Percentiles rank a stretch among this genome's conserved stretches.
Conservation (phyloP, 2,888 invertebrate genomes). For the Ormyrus rosae region DNA sequence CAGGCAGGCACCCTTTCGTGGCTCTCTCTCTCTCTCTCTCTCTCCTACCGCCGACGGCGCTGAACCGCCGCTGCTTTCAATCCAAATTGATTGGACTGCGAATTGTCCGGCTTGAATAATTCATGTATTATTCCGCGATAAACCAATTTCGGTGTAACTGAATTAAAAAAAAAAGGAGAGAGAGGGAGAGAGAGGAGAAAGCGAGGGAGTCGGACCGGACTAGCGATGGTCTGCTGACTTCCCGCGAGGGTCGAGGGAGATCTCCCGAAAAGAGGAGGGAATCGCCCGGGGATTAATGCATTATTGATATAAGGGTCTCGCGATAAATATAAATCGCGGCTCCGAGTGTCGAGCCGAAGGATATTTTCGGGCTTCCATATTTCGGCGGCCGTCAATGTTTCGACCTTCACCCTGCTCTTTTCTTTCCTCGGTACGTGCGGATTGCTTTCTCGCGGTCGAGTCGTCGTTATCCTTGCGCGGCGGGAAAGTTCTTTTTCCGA, state of each 20-base stretch:
- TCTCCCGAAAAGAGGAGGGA: constrained; percentile 13
- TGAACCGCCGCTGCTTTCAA: constrained; percentile 59
- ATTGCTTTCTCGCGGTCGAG: not conserved
- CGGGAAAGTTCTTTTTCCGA: no score
- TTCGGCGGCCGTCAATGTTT: constrained; percentile 9
- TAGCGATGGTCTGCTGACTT: constrained; percentile 14
- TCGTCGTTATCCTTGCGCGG: not conserved
- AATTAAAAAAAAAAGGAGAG: constrained; percentile 39
- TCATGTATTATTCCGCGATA: constrained; percentile 72
- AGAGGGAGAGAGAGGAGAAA: not conserved
- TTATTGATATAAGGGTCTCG: constrained; percentile 50
- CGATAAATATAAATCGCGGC: constrained; percentile 53
- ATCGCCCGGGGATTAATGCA: constrained; percentile 43
- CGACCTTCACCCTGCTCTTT: not conserved
- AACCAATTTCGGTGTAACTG: constrained; percentile 69
- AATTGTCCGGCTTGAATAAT: constrained; percentile 72
- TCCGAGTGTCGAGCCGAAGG: constrained; percentile 7
- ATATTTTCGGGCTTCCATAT: constrained; percentile 5
- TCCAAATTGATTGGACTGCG: constrained; percentile 72
- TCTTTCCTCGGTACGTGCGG: not conserved
- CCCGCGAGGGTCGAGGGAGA: constrained; percentile 13
- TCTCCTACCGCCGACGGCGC: no score
- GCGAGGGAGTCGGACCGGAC: constrained; percentile 22
- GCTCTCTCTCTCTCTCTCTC: constrained; percentile 9
- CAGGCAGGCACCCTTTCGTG: not conserved